Conservation (phyloP, 1,140 invertebrate species). For the Panulirus ornatus region DNA sequence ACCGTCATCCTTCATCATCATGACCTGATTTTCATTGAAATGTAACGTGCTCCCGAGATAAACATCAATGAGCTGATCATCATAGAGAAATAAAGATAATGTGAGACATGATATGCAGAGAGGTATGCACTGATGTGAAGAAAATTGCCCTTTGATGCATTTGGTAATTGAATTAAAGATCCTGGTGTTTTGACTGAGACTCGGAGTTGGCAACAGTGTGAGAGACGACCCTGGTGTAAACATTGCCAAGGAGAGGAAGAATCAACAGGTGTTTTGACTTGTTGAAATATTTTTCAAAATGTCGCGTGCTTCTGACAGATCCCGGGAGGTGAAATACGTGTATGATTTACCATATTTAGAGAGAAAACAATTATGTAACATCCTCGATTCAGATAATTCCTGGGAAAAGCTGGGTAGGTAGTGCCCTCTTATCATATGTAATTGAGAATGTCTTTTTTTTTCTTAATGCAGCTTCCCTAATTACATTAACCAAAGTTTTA, state of each 20-base stretch:
- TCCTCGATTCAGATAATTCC: slow-evolving; percentile 87
- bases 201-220: background rate
- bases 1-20: too few relatives aligned
- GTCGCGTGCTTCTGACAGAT: slow-evolving; percentile 16
- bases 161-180: background rate
- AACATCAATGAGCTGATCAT: too few relatives aligned
- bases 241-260: background rate
- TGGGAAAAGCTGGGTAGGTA: slow-evolving; percentile 86
- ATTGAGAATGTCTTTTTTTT: background rate
- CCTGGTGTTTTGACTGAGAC: background rate
- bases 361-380: slow-evolving; percentile 84
- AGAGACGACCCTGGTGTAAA: background rate
- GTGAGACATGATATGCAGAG: background rate
- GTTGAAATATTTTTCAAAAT: background rate
- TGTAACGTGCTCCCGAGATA: too few relatives aligned
- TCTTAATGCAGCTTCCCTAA: background rate
- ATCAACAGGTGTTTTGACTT: background rate
- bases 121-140: background rate
- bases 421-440: background rate
- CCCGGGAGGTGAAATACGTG: slow-evolving; percentile 81
- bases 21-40: too few relatives aligned
- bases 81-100: background rate
- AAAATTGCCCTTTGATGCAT: background rate
- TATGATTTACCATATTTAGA: slow-evolving; percentile 86
- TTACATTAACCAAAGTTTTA: background rate